Evolutionary conservation across 2,113 vertebrate genomes (phyloP), one percentile per base, ranked within the genome.

Genomic region (Corydoras maculifer): DNA sequence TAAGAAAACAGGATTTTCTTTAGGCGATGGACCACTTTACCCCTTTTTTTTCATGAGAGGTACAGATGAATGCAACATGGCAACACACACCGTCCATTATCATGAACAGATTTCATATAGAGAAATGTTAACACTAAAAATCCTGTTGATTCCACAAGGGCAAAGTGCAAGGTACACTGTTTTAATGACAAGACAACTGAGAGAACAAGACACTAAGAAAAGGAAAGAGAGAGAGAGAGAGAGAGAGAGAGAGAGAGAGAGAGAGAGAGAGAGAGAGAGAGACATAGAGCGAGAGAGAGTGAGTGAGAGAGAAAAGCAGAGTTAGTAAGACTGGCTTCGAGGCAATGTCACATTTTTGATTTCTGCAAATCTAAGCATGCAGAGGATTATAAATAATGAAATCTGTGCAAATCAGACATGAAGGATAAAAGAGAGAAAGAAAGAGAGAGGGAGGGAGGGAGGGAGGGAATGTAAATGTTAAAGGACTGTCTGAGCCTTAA

Each of bases 301-400:
- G 31, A 51, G 55, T 54, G 12, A 35, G 31, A 49, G 9, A 15
- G 49, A 43, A 6, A 25, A 11, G 35, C 12, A 49, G 35, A 63
- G 9, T 12, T 7, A 31, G 66, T 10, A 87, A 87, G 25, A 18
- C 7, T 12, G 4, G 14, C 3, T 18, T 1, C n/a, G 43, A 8
- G 13, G 5, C 86, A 6, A 89, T 83, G 11, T 70, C 76, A 25
- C 91, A 77, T 85, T 90, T 91, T 76, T 92, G 79, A 77, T 85
- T 90, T 93, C 91, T n/a, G 91, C 91, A 80, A 93, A 81, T 78
- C 90, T 90, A 77, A 93, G 91, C 80, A 93, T 85, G 9, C 90
- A 93, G 15, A 58, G 32, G 32, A 62, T 74, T 62, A 57, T 13
- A 43, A 18, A 35, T 57, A 57, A 62, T 55, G 64, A 73, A 60